A percentile compares a stretch with the other conserved stretches of the same genome.
These are phyloP conservation scores for Drosophila arizonae DNA, from an alignment of 1,140 invertebrate genomes.

Conservation along the genomic window DNA sequence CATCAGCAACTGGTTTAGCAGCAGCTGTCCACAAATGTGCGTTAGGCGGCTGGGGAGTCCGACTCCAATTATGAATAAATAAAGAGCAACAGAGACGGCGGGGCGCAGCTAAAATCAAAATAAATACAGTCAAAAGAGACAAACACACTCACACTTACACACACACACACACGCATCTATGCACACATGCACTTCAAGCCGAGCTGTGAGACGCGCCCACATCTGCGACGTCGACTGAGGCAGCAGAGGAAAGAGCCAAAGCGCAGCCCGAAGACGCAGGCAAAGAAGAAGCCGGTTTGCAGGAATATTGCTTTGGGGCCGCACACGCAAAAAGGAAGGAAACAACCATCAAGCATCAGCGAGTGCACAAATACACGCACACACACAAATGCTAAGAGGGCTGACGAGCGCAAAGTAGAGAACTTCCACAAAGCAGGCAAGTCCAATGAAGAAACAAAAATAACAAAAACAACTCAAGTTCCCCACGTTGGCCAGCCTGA, in stretches of 20 bases:
- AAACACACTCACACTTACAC: conserved; percentile 23
- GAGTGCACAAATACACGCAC: conserved; percentile 26
- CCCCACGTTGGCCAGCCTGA: conserved; percentile 33
- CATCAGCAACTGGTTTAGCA: conserved; percentile 40
- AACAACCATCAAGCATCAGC: conserved; percentile 69
- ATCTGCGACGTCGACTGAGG: conserved; percentile 37
- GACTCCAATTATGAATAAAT: conserved; percentile 78
- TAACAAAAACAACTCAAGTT: conserved; percentile 38
- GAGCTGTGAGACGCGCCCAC: conserved; percentile 68
- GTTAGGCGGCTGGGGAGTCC: conserved; percentile 38
- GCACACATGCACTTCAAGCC: conserved; percentile 25
- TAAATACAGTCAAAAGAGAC: conserved; percentile 59
- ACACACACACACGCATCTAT: conserved; percentile 32
- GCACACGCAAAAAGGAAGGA: conserved; percentile 73
- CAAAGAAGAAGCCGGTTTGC: conserved; percentile 63
- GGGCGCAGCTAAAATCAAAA: conserved; percentile 62
- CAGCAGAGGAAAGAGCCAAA: conserved; percentile 18
- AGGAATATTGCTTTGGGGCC: conserved; percentile 56
- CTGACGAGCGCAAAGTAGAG: conserved; percentile 20
- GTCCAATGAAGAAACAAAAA: conserved; percentile 12
- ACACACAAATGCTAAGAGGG: conserved; percentile 13
- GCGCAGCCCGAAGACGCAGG: background rate
- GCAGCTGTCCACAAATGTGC: conserved; percentile 74
- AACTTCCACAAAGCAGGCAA: conserved; percentile 46
- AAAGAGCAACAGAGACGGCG: conserved; percentile 32